These are phyloP conservation scores for Suricata suricatta DNA, from an alignment of 2,113 vertebrate genomes.

Conservation along the genomic window DNA sequence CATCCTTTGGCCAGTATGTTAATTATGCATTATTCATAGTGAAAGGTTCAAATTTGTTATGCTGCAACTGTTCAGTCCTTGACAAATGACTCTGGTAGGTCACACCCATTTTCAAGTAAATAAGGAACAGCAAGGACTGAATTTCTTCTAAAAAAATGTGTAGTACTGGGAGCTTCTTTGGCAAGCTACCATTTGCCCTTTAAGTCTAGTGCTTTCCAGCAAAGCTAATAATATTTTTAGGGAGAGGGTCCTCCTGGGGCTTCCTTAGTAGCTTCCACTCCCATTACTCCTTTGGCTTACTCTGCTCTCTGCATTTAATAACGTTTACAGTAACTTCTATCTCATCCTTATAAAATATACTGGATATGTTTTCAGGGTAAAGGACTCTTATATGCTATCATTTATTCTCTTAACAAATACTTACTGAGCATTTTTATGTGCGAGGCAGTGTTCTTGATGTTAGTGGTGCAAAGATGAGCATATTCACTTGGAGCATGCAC, in stretches of 20 bases:
- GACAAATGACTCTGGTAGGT: conserved; percentile 70
- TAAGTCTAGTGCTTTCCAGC: conserved; percentile 57
- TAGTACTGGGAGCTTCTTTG: conserved; percentile 58
- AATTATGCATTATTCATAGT: conserved; percentile 76
- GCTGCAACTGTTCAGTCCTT: conserved; percentile 73
- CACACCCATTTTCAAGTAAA: conserved; percentile 69
- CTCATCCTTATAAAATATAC: conserved; percentile 13
- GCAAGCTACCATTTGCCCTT: conserved; percentile 48
- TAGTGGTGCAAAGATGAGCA: background rate
- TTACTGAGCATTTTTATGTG: background rate
- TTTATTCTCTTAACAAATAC: background rate
- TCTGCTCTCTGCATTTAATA: background rate
- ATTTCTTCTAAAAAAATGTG: conserved; percentile 57
- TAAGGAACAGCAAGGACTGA: conserved; percentile 50
- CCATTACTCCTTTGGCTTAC: background rate
- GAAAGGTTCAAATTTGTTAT: conserved; percentile 78
- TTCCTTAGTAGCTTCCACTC: background rate
- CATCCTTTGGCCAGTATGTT: conserved; percentile 50
- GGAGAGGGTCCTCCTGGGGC: background rate
- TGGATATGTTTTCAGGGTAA: background rate
- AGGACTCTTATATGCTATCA: background rate
- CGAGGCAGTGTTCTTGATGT: background rate
- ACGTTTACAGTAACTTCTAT: background rate
- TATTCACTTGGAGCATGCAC: background rate
- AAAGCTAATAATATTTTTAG: conserved; percentile 29